Percentiles rank a stretch among this genome's conserved stretches.
Conservation (phyloP, 2,888 invertebrate genomes). For the Metellina segmentata region DNA sequence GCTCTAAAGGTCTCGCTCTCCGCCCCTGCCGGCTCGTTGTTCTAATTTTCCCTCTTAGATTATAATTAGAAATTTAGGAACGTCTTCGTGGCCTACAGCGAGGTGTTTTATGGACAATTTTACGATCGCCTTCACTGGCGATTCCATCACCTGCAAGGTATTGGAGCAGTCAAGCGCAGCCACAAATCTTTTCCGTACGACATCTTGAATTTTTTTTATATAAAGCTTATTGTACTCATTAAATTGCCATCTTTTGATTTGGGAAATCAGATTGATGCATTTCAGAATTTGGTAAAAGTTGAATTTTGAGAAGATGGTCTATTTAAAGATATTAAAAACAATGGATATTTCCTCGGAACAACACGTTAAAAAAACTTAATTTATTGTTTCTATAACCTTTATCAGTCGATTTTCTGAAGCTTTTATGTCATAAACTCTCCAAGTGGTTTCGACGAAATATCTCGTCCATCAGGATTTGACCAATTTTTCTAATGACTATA, state of each 20-base stretch:
- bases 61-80: slow-evolving; percentile 43
- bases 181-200: not conserved
- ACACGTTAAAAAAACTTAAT: too few species aligned
- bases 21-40: slow-evolving; percentile 3
- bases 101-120: slow-evolving; percentile 33
- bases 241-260: not conserved
- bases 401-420: too few species aligned
- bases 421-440: too few species aligned
- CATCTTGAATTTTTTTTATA: not conserved
- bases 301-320: too few species aligned
- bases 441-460: too few species aligned
- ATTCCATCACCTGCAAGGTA: not conserved
- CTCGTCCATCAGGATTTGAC: too few species aligned
- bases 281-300: too few species aligned
- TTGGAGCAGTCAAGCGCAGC: not conserved
- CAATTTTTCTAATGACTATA: too few species aligned
- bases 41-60: slow-evolving; percentile 45
- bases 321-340: too few species aligned
- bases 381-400: too few species aligned
- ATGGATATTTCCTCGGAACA: too few species aligned
- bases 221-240: not conserved
- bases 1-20: slow-evolving; percentile 9
- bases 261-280: too few species aligned
- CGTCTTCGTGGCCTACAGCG: slow-evolving; percentile 2
- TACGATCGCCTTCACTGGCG: not conserved